Conservation (phyloP, 1,140 invertebrate species). For the Scaptomyza graminum region DNA sequence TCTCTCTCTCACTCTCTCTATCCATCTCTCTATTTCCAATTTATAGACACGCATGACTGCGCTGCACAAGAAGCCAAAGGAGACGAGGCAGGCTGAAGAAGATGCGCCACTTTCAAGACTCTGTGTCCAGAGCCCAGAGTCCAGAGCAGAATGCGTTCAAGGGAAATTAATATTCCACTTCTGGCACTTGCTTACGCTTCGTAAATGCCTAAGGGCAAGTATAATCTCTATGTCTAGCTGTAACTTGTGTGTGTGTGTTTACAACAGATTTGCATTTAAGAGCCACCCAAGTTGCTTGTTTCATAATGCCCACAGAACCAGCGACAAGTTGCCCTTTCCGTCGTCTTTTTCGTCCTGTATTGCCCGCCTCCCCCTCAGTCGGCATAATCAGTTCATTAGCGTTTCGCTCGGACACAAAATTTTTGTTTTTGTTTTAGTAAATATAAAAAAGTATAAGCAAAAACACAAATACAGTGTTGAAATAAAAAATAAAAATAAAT, state of each 20-base stretch:
- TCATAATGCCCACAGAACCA: neutral
- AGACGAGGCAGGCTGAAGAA: too few relatives aligned
- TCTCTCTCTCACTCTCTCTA: neutral
- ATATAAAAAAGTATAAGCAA: too few relatives aligned
- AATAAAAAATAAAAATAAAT: too few relatives aligned
- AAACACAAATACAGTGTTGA: too few relatives aligned
- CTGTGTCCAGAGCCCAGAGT: neutral
- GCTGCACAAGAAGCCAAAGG: constrained; percentile 13
- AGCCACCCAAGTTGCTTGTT: constrained; percentile 20
- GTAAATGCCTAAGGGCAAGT: constrained; percentile 71
- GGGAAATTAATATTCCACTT: constrained; percentile 81
- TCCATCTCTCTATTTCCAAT: neutral
- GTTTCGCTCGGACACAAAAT: constrained; percentile 5
- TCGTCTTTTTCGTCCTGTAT: neutral
- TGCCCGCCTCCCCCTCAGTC: too few relatives aligned
- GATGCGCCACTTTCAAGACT: constrained; percentile 14
- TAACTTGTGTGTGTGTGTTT: constrained; percentile 24
- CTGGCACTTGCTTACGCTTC: constrained; percentile 79
- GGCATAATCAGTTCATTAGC: constrained; percentile 78
- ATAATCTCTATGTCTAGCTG: constrained; percentile 52
- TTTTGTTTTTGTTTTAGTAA: too few relatives aligned
- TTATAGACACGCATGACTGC: constrained; percentile 61
- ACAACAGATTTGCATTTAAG: constrained; percentile 58
- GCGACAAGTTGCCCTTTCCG: neutral
- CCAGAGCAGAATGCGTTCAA: constrained; percentile 48